A percentile compares a stretch with the other conserved stretches of the same genome.
Evolutionary conservation across 2,888 invertebrate species (phyloP).

Genomic region (Catocala nupta): DNA sequence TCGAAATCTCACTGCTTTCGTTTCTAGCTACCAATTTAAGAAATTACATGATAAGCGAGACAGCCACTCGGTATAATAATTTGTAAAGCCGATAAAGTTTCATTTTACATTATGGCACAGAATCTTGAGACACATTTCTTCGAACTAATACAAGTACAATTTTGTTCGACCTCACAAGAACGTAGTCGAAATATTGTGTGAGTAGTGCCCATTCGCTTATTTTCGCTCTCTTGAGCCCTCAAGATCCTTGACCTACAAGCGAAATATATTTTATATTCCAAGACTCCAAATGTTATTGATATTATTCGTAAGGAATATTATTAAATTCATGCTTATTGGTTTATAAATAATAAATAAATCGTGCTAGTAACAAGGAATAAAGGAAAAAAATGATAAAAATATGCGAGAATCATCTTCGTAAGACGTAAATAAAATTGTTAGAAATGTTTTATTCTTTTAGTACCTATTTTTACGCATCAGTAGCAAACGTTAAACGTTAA

Average conservation of each 20-base stretch:
- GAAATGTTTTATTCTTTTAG: neutral
- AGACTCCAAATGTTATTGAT: slow-evolving; percentile 44
- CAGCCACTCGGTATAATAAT: too few species aligned
- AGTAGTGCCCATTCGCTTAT: slow-evolving; percentile 39
- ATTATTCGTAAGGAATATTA: slow-evolving; percentile 35
- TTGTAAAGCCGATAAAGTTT: neutral
- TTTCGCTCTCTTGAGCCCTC: slow-evolving; percentile 43
- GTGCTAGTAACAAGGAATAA: slow-evolving; percentile 7
- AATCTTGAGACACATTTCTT: slow-evolving; percentile 11
- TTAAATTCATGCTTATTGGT: slow-evolving; percentile 27
- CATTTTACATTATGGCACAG: too few species aligned
- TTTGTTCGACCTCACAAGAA: slow-evolving; percentile 28
- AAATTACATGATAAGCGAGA: too few species aligned
- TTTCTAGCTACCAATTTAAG: too few species aligned
- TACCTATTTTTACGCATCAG: neutral
- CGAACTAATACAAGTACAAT: slow-evolving; percentile 19
- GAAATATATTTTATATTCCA: slow-evolving; percentile 46
- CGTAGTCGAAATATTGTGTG: slow-evolving; percentile 28
- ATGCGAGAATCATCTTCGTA: slow-evolving; percentile 1
- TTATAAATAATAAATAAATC: slow-evolving; percentile 16
- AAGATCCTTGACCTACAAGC: slow-evolving; percentile 49
- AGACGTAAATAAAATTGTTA: slow-evolving; percentile 1
- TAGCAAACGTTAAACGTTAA: neutral
- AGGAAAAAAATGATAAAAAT: slow-evolving; percentile 3
- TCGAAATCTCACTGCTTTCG: too few species aligned